Percentiles rank a stretch among this genome's conserved stretches.
These are phyloP conservation scores for Zosterops japonicus DNA, from an alignment of 2,113 vertebrate species.

Conservation along the genomic window DNA sequence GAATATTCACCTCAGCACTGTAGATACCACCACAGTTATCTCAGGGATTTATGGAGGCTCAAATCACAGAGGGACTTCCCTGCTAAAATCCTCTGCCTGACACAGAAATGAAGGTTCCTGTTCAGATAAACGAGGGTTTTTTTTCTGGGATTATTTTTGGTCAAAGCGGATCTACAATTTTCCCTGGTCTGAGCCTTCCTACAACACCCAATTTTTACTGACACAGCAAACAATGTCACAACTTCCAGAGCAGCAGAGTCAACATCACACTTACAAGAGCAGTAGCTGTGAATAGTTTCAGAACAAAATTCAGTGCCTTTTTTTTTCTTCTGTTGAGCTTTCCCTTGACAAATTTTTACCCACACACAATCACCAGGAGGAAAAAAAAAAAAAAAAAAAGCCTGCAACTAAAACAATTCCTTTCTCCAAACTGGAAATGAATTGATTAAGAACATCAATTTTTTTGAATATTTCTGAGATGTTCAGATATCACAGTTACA, in stretches of 20 bases:
- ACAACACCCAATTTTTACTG: not conserved
- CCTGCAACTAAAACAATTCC: not conserved
- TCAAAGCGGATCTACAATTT: not conserved
- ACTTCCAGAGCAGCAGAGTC: not conserved
- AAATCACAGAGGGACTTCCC: not conserved
- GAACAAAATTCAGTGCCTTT: not conserved
- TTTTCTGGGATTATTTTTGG: not conserved
- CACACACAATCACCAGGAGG: not conserved
- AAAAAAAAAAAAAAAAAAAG: not conserved
- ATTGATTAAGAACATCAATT: not conserved
- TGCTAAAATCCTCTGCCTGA: not conserved
- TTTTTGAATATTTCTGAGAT: not conserved
- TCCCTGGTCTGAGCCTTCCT: not conserved
- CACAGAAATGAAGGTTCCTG: not conserved
- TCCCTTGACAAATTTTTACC: not conserved
- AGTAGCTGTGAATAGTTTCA: not conserved
- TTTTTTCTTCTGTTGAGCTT: not conserved
- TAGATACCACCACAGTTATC: not conserved
- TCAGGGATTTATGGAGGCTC: not conserved
- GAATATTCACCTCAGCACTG: not conserved
- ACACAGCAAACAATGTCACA: not conserved
- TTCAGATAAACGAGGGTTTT: not conserved
- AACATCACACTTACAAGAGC: not conserved
- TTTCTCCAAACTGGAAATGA: not conserved
- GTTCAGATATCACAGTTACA: not conserved